Conservation (phyloP, 2,888 invertebrate genomes). For the Cephus runcator region DNA sequence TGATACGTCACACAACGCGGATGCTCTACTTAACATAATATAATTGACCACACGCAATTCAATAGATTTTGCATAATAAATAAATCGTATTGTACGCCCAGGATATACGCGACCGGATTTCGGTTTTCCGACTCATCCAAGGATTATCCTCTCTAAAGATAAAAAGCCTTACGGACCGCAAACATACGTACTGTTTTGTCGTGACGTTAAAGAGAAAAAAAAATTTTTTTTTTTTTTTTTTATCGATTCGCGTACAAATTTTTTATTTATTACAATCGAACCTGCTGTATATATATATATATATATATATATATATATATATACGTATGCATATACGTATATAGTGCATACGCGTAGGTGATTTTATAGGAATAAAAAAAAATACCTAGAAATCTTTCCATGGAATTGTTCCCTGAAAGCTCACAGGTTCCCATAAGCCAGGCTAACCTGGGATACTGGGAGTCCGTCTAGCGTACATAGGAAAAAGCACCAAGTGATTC, state of each 20-base stretch:
- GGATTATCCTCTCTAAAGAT: conserved; percentile 28
- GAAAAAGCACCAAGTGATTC: conserved; percentile 32
- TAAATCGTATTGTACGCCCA: conserved; percentile 49
- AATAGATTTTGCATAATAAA: conserved; percentile 60
- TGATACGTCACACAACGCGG: conserved; percentile 53
- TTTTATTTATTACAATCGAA: not conserved
- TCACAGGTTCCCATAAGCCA: not conserved
- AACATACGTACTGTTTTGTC: not conserved
- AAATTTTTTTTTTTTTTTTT: too few species aligned
- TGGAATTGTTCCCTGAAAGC: not conserved
- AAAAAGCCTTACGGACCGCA: not conserved
- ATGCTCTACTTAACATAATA: conserved; percentile 64
- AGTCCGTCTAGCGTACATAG: not conserved
- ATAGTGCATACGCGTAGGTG: not conserved
- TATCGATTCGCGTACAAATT: not conserved
- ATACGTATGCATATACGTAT: not conserved
- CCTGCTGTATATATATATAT: not conserved
- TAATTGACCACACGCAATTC: conserved; percentile 65
- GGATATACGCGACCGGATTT: conserved; percentile 1
- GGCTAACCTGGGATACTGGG: not conserved
- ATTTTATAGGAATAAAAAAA: not conserved
- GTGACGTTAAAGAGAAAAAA: too few species aligned
- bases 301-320: too few species aligned
- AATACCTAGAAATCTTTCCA: not conserved
- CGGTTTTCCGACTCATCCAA: conserved; percentile 13